Evolutionary conservation across 2,888 invertebrate genomes (phyloP).

Genomic region (Eumacrocentrus americanus): DNA sequence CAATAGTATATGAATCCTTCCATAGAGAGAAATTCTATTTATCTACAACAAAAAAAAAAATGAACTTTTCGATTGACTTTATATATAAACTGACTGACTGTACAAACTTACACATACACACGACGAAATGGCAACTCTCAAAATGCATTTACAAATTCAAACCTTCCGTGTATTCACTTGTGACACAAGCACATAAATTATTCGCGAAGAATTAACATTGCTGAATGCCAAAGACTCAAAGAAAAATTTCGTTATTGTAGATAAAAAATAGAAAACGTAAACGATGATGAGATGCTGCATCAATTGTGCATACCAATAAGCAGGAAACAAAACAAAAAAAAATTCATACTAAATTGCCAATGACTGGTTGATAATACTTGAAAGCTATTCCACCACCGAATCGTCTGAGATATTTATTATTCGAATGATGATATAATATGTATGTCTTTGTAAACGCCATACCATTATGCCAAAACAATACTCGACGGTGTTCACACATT

Average conservation of each 20-base stretch:
- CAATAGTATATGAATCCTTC: background rate
- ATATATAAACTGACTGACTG: background rate
- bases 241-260: background rate
- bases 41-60: no score
- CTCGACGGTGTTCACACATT: conserved; percentile 13
- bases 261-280: background rate
- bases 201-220: background rate
- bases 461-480: background rate
- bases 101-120: background rate
- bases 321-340: background rate
- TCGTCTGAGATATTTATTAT: no score
- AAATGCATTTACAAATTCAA: background rate
- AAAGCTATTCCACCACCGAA: background rate
- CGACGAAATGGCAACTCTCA: background rate
- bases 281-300: background rate
- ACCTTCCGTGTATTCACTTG: background rate
- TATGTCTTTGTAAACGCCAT: background rate
- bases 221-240: conserved; percentile 4
- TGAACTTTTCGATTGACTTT: background rate
- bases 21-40: background rate
- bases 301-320: background rate
- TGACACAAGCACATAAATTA: no score
- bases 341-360: background rate
- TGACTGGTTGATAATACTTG: background rate
- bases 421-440: no score